A percentile compares a stretch with the other conserved stretches of the same genome.
These are phyloP conservation scores for Neodontobutis hainanensis DNA, from an alignment of 2,113 vertebrate species.

Conservation along the genomic window DNA sequence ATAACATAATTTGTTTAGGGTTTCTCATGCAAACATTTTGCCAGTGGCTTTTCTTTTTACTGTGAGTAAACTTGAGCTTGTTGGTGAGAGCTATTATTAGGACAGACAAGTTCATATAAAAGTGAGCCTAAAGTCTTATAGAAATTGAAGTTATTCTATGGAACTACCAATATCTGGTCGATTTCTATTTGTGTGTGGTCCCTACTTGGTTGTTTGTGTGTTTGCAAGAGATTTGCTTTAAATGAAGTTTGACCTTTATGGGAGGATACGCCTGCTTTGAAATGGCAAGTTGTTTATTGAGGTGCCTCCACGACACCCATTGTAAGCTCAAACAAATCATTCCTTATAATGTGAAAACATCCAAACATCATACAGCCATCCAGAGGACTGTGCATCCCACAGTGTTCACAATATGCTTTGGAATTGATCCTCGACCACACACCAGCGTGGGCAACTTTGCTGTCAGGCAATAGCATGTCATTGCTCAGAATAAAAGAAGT, in stretches of 20 bases:
- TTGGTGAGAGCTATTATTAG: conserved; percentile 43
- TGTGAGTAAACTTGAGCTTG: conserved; percentile 26
- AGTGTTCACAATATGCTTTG: conserved; percentile 1
- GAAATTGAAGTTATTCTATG: conserved; percentile 21
- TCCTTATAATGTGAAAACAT: conserved; percentile 65
- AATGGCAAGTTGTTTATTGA: conserved; percentile 74
- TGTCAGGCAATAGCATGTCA: conserved; percentile 21
- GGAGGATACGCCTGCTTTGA: conserved; percentile 55
- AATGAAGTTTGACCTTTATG: conserved; percentile 72
- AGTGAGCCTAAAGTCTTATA: conserved; percentile 13
- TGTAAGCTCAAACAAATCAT: conserved; percentile 53
- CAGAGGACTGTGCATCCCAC: not conserved
- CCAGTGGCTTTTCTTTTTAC: conserved; percentile 10
- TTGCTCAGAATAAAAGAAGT: conserved; percentile 16
- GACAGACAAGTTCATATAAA: conserved; percentile 57
- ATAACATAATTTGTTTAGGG: conserved; percentile 7
- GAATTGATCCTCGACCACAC: conserved; percentile 24
- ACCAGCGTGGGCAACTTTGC: not conserved
- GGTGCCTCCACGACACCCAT: conserved; percentile 40
- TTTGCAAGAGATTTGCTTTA: conserved; percentile 67
- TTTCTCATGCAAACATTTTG: conserved; percentile 17
- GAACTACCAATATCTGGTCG: conserved; percentile 39
- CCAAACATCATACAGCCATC: conserved; percentile 30
- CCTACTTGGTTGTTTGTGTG: conserved; percentile 45
- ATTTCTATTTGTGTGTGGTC: conserved; percentile 15